Base-by-base conservation (phyloP, 2,797 vertebrate species). In the Ctenopoma multispine region DNA sequence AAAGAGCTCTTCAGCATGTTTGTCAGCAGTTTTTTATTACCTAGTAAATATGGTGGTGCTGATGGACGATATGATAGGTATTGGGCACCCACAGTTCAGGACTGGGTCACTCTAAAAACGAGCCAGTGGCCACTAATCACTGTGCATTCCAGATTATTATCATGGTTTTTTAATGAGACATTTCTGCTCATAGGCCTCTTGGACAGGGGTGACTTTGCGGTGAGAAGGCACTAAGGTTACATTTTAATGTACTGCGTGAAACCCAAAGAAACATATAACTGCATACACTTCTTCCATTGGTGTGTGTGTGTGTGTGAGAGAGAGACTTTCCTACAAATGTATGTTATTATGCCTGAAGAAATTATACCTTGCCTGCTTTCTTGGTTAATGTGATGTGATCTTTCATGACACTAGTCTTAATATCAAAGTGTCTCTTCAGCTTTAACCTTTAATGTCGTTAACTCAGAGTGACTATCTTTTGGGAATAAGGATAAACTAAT, bases 141-240 rank as follows among this genome's bases (percentile, higher is more conserved):
- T 53, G 15, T 38, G 63, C 75, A 87, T 88, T 88, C 82, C 82
- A 80, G 83, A 87, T 89, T 80, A 81, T 84, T 80, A 88, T 90
- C 80, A 72, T 61, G 63, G 61, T 70, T 82, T 82, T 80, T 59
- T 81, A 87, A 88, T 84, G 68, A 82, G 68, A 73, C 38, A 68
- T 49, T 72, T 81, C 67, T 51, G 27, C 67, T 66, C 47, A 55
- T 29, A 20, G 55, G 60, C 64, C 29, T 54, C 38, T 69, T 34
- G 68, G 49, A 72, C 74, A 56, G 44, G 24, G 49, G 20, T 77
- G 65, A 76, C 43, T 69, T 77, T 56, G 23, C 40, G 72, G 62
- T 79, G 51, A 80, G 40, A 23, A 31, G 65, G 29, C 36, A 40
- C 9, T 49, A 60, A n/a, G 15, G 40, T 72, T 38, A 62, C 24